These are phyloP conservation scores for Bombus confusus DNA, from an alignment of 1,140 invertebrate genomes.

Conservation along the genomic window DNA sequence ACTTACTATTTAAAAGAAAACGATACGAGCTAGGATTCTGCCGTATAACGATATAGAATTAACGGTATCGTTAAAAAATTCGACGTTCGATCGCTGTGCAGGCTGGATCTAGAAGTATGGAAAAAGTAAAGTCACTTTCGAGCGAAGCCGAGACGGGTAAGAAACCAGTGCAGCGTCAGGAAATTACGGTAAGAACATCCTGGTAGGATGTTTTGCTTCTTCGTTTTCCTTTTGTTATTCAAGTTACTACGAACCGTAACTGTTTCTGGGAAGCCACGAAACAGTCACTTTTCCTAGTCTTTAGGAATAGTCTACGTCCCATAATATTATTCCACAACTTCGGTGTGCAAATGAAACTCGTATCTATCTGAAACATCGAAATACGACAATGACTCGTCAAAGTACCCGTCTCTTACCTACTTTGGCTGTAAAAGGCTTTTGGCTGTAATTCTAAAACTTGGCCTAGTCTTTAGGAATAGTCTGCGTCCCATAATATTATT, in stretches of 20 bases:
- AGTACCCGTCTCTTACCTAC: too few species aligned
- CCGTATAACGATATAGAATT: not conserved
- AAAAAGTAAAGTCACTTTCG: constrained; percentile 9
- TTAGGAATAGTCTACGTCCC: not conserved
- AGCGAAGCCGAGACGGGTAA: not conserved
- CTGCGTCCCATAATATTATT: too few species aligned
- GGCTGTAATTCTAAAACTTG: too few species aligned
- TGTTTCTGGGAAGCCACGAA: not conserved
- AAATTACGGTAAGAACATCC: constrained; percentile 15
- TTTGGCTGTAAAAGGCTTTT: too few species aligned
- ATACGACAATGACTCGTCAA: too few species aligned
- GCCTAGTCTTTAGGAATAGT: too few species aligned
- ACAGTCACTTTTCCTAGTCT: not conserved
- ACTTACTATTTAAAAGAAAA: not conserved
- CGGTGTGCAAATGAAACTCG: too few species aligned
- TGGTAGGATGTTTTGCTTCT: constrained; percentile 6
- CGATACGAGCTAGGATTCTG: not conserved
- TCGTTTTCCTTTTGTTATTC: not conserved
- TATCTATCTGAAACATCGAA: too few species aligned
- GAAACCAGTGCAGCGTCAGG: constrained; percentile 3
- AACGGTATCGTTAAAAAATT: not conserved
- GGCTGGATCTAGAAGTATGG: not conserved
- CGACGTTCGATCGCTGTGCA: not conserved
- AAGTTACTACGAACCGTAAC: not conserved
- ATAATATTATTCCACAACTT: not conserved